Conservation (phyloP, 1,140 invertebrate genomes). For the Lepidurus couesii region DNA sequence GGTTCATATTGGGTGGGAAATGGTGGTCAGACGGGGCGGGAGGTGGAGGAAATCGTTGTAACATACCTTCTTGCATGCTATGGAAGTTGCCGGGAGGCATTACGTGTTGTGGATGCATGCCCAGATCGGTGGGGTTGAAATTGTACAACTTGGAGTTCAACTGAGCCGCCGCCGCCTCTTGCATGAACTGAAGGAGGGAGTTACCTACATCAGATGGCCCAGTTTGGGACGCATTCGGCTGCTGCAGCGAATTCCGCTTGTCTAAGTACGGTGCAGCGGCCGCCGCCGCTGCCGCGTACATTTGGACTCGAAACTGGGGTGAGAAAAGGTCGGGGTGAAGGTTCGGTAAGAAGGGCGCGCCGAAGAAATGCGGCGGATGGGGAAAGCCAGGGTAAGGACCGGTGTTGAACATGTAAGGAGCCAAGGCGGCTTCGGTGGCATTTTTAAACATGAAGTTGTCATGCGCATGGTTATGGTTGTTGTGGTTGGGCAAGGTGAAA, state of each 20-base stretch:
- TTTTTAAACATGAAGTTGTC: not conserved
- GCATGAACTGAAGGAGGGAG: not conserved
- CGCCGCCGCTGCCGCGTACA: not conserved
- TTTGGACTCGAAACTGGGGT: not conserved
- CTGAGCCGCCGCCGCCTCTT: constrained; percentile 27
- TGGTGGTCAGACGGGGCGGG: constrained; percentile 36
- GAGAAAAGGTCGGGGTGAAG: constrained; percentile 27
- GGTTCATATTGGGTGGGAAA: constrained; percentile 32
- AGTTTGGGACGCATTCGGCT: not conserved
- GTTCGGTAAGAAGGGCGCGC: constrained; percentile 23
- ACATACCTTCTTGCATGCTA: not conserved
- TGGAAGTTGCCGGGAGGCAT: constrained; percentile 15
- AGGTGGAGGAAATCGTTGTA: not conserved
- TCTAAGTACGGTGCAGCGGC: not conserved
- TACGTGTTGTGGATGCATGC: constrained; percentile 24
- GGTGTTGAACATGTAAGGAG: constrained; percentile 28
- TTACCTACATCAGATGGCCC: not conserved
- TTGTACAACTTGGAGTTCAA: constrained; percentile 28
- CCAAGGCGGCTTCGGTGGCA: constrained; percentile 4
- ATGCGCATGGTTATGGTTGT: constrained; percentile 3
- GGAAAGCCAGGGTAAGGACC: not conserved
- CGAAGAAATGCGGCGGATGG: constrained; percentile 22
- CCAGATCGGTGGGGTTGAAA: constrained; percentile 30
- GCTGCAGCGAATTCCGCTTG: constrained; percentile 19
- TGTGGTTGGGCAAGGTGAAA: not conserved